Conservation (phyloP, 2,113 vertebrate genomes). For the Mionectes macconnelli region DNA sequence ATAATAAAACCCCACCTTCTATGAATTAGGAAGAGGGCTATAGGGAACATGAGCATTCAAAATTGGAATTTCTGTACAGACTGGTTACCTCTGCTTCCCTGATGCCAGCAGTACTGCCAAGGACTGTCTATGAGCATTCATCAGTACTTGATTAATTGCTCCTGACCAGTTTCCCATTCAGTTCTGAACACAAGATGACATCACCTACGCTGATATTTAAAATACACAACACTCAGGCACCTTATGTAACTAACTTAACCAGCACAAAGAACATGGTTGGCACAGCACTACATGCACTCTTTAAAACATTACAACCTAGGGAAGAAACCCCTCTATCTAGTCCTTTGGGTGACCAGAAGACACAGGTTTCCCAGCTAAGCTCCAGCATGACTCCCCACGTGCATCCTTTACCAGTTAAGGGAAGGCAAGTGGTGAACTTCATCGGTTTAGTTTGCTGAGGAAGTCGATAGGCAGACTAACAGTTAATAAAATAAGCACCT, state of each 20-base stretch:
- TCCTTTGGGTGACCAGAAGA: not conserved
- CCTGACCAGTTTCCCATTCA: not conserved
- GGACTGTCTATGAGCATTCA: not conserved
- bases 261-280: not conserved
- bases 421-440: not conserved
- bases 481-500: conserved; percentile 51
- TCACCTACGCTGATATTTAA: not conserved
- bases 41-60: not conserved
- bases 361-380: not conserved
- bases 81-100: not conserved
- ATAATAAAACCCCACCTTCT: not conserved
- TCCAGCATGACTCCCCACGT: not conserved
- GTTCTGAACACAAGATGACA: not conserved
- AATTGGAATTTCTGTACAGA: not conserved
- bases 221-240: not conserved
- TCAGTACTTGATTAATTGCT: not conserved
- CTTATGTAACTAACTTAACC: not conserved
- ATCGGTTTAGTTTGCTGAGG: not conserved
- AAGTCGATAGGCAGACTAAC: not conserved
- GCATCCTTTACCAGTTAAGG: not conserved
- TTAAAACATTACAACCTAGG: accelerated
- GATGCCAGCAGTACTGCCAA: not conserved
- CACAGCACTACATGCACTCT: not conserved
- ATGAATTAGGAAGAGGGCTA: not conserved
- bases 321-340: not conserved